Evolutionary conservation across 2,113 vertebrate genomes (phyloP).

Genomic region (Sigmodon hispidus): DNA sequence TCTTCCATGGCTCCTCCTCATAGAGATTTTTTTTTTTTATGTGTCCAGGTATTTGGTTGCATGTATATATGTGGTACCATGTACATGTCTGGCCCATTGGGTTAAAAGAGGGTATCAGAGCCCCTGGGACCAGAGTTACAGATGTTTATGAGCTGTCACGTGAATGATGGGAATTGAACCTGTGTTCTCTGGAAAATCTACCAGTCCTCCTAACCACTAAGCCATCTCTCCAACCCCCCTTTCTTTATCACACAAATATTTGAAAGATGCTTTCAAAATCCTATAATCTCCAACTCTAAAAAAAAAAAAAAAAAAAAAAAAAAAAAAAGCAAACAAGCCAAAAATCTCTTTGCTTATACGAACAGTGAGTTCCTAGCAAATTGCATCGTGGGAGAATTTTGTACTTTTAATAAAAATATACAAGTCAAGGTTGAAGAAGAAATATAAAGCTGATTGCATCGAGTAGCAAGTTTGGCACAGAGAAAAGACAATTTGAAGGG

Average conservation of each 20-base stretch:
- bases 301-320: slow-evolving; percentile 35
- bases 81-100: background rate
- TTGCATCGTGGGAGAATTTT: background rate
- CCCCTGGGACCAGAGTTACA: background rate
- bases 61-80: background rate
- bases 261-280: background rate
- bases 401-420: slow-evolving; percentile 8
- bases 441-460: background rate
- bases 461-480: background rate
- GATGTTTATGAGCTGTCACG: background rate
- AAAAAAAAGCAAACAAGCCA: background rate
- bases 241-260: background rate
- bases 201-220: background rate
- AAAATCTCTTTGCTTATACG: background rate
- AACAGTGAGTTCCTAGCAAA: background rate
- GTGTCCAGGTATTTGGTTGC: background rate
- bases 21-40: background rate
- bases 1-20: background rate
- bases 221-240: background rate
- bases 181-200: background rate
- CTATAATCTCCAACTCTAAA: slow-evolving; percentile 6
- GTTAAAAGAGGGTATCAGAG: background rate
- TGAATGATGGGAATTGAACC: background rate
- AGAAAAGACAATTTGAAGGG: background rate
- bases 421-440: slow-evolving; percentile 14